Percentiles rank a stretch among this genome's conserved stretches.
phyloP scores from a whole-genome alignment of 2,888 invertebrate genomes.

The Sphaerophoria rueppellii region DNA sequence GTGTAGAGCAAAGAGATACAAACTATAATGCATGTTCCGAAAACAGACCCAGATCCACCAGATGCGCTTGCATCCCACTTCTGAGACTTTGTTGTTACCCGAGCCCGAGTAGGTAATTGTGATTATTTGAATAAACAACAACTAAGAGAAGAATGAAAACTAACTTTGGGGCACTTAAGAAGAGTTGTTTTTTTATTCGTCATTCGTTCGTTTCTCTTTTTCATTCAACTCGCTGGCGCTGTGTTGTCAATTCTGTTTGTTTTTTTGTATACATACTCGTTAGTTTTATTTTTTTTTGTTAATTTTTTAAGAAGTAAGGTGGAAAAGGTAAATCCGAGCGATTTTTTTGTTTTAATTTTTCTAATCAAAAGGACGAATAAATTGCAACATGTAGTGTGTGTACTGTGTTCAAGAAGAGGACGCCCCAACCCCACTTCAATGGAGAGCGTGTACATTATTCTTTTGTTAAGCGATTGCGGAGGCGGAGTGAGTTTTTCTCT shows the following conservation, averaged over 20 bases:
- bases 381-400: constrained; percentile 48
- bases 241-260: neutral
- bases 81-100: constrained; percentile 12
- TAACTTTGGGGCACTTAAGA: constrained; percentile 26
- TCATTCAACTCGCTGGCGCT: constrained; percentile 16
- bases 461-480: constrained; percentile 10
- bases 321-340: constrained; percentile 12
- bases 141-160: constrained; percentile 2
- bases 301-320: constrained; percentile 29
- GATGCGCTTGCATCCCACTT: constrained; percentile 14
- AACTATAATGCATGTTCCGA: constrained; percentile 20
- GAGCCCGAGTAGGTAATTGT: constrained; percentile 28
- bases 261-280: too few species aligned
- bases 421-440: constrained; percentile 17
- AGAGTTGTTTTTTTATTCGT: neutral
- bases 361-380: constrained; percentile 59
- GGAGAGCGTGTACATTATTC: constrained; percentile 10
- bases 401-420: constrained; percentile 25
- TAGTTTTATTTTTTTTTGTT: constrained; percentile 11
- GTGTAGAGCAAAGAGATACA: neutral
- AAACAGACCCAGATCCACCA: neutral
- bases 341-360: constrained; percentile 55
- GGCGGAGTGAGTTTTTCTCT: constrained; percentile 70
- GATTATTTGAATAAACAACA: constrained; percentile 31
- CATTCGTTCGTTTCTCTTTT: neutral